Evolutionary conservation across 30 jellyfish, hydroid and myxozoan genomes (phyloP).

Genomic region (Sanderia malayensis): DNA sequence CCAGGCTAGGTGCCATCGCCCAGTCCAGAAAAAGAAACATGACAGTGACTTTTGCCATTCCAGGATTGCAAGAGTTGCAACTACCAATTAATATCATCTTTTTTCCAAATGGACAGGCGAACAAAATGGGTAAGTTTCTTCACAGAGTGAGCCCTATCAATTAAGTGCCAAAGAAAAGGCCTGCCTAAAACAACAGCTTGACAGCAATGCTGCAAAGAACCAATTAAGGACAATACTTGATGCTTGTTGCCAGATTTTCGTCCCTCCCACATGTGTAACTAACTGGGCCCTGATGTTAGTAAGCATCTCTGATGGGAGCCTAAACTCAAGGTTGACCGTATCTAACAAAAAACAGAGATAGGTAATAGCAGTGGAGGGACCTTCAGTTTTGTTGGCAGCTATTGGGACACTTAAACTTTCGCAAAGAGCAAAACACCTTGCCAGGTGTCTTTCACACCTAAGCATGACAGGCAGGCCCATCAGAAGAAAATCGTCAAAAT

Average conservation of each 20-base stretch:
- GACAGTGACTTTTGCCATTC: conserved; percentile 67
- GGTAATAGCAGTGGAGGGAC: conserved; percentile 53
- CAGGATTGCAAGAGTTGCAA: conserved; percentile 27
- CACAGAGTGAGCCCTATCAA: conserved; percentile 33
- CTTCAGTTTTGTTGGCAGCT: neutral
- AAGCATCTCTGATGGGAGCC: neutral
- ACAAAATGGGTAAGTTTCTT: conserved; percentile 34
- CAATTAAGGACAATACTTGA: neutral
- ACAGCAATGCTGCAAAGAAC: conserved; percentile 15
- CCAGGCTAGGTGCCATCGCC: neutral
- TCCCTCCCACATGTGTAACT: conserved; percentile 3
- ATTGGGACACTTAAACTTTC: conserved; percentile 5
- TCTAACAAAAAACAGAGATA: neutral
- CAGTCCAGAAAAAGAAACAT: neutral
- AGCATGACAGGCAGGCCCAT: neutral
- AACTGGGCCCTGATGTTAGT: neutral
- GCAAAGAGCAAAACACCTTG: neutral
- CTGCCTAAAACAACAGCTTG: conserved; percentile 25
- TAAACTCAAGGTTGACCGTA: neutral
- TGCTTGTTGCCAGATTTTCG: neutral
- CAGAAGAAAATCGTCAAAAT: conserved; percentile 11
- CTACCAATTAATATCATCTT: conserved; percentile 65
- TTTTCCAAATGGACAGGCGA: conserved; percentile 13
- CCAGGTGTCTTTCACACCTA: neutral
- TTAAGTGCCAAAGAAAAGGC: conserved; percentile 30